Evolutionary conservation across 2,797 vertebrate species (phyloP), one percentile per base, ranked within the genome.

Genomic region (Megaceryle alcyon): DNA sequence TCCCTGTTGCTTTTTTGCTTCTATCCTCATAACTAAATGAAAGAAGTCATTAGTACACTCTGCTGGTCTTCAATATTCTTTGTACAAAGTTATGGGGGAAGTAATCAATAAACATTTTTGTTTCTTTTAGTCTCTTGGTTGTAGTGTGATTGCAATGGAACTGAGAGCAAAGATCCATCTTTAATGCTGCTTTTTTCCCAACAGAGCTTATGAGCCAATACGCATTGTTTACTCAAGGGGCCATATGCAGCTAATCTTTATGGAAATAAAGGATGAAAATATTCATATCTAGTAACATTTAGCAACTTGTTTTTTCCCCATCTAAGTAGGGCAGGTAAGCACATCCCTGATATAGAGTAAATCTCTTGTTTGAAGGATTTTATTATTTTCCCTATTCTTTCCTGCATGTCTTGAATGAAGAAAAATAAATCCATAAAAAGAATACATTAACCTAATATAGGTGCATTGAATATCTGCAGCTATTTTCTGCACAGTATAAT

Each of bases 181-280:
- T 97, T 90, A 91, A 69, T 9, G 33, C 76, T 23, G 56, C 76
- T 83, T 94, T 88, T 48, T 94, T 88, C 39, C 81, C 57, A 4
- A 3, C 15, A 95, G 96, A 95, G 88, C 54, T 94, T 8, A 7
- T 25, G 56, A 97, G 86, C 94, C 95, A 86, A 86, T 90, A 91
- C 59, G 29, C 66, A 48, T 80, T 92, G 91, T 95, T 97, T 97
- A 95, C 86, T 94, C 94, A 89, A n/a, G n/a, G 88, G 95, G 95
- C 94, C 75, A 63, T 88, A 65, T 71, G 94, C 94, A 96, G 93
- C 96, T 97, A 95, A 97, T 97, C 91, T 97, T 96, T 95, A 98
- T 97, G 97, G 97, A 98, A 98, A 98, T 97, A 98, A 96, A 97
- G 92, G 95, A 95, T 46, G 87, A 89, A 97, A 97, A 97, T 97